phyloP scores from a whole-genome alignment of 2,797 vertebrate species.

The Borostomias antarcticus region DNA sequence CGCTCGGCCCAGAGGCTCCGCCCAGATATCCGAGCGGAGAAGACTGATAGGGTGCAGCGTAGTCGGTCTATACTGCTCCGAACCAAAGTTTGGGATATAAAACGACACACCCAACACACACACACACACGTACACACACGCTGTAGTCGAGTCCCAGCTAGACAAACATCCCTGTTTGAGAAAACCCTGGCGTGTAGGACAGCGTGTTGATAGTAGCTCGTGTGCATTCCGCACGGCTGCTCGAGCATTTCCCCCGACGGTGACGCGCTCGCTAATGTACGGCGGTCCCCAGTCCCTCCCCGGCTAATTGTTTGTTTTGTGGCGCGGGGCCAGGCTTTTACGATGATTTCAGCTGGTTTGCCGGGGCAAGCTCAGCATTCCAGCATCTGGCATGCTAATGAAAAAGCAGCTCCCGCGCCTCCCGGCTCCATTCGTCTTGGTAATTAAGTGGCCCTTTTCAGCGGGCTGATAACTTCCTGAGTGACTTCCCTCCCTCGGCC shows the following conservation, averaged over 20 bases:
- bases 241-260: constrained; percentile 16
- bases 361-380: constrained; percentile 62
- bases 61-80: background rate
- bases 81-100: background rate
- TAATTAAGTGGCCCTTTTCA: constrained; percentile 69
- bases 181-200: background rate
- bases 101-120: background rate
- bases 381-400: constrained; percentile 60
- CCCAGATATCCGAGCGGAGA: background rate
- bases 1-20: background rate
- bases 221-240: background rate
- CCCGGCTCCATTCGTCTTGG: constrained; percentile 33
- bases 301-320: constrained; percentile 61
- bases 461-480: constrained; percentile 70
- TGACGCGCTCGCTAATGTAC: background rate
- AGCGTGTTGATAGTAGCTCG: background rate
- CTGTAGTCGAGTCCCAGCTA: background rate
- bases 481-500: constrained; percentile 57
- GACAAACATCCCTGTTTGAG: background rate
- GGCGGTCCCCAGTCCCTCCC: constrained; percentile 32
- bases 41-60: background rate
- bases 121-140: background rate
- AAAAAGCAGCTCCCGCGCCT: constrained; percentile 37
- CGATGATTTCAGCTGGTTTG: constrained; percentile 63
- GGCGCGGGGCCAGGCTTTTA: constrained; percentile 51